Evolutionary conservation across 2,888 invertebrate species (phyloP).

Genomic region (Cinara cedri): DNA sequence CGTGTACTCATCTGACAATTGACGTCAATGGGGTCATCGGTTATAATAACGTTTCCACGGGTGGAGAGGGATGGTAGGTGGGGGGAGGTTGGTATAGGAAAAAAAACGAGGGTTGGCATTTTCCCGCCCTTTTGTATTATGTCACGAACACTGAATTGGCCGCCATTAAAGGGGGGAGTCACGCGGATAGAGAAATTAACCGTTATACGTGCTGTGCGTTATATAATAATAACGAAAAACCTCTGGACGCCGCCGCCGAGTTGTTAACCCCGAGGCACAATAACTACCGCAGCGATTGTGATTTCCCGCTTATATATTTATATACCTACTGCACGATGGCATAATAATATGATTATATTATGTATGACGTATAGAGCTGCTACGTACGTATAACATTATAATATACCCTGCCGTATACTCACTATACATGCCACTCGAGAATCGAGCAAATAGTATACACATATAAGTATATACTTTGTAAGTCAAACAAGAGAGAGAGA

Average conservation of each 20-base stretch:
- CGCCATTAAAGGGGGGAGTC: slow-evolving; percentile 55
- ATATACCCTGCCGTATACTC: no score
- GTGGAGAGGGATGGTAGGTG: neutral
- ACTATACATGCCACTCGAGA: neutral
- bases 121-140: slow-evolving; percentile 56
- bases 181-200: slow-evolving; percentile 52
- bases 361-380: neutral
- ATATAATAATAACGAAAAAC: slow-evolving; percentile 39
- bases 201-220: slow-evolving; percentile 34
- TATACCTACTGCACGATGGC: no score
- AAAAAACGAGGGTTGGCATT: slow-evolving; percentile 53
- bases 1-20: slow-evolving; percentile 51
- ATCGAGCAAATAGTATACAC: neutral
- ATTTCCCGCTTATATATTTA: neutral
- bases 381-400: no score
- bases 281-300: slow-evolving; percentile 8
- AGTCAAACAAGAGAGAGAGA: neutral
- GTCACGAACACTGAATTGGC: slow-evolving; percentile 55
- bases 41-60: slow-evolving; percentile 46
- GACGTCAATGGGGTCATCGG: slow-evolving; percentile 55
- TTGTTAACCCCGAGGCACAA: slow-evolving; percentile 32
- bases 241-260: slow-evolving; percentile 29
- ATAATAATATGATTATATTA: neutral
- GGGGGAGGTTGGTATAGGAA: neutral
- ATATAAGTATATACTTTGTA: neutral